These are phyloP conservation scores for Platynereis dumerilii DNA, from an alignment of 2,888 invertebrate genomes.

Conservation along the genomic window DNA sequence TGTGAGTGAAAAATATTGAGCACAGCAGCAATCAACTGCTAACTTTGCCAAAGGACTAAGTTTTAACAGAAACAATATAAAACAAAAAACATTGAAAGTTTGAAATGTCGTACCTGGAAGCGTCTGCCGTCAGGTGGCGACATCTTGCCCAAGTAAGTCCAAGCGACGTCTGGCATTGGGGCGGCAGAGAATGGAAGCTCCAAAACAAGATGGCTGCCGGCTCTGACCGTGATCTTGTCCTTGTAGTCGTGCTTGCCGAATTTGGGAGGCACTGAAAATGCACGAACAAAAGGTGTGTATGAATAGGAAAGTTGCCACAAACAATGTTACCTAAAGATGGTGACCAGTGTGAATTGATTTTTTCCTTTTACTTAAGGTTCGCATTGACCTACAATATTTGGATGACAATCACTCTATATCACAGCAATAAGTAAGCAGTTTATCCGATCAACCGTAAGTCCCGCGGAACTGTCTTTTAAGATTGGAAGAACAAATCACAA, in stretches of 20 bases:
- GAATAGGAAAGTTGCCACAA: not conserved
- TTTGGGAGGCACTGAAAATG: slow-evolving; percentile 34
- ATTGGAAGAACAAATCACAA: too few relatives aligned
- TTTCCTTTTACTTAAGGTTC: too few relatives aligned
- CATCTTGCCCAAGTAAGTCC: slow-evolving; percentile 38
- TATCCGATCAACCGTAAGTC: too few relatives aligned
- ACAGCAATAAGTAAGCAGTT: too few relatives aligned
- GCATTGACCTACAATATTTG: too few relatives aligned
- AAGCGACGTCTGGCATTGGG: slow-evolving; percentile 41
- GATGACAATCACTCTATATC: too few relatives aligned
- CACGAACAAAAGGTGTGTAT: not conserved
- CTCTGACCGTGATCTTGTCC: slow-evolving; percentile 38
- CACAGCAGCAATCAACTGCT: too few relatives aligned
- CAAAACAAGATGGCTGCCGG: slow-evolving; percentile 38
- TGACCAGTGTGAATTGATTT: not conserved
- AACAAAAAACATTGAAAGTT: too few relatives aligned
- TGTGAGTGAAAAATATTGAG: too few relatives aligned
- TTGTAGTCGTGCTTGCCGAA: slow-evolving; percentile 34
- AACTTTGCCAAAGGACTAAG: too few relatives aligned
- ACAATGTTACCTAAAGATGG: not conserved
- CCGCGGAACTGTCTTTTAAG: too few relatives aligned
- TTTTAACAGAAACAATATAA: too few relatives aligned
- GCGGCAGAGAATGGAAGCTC: slow-evolving; percentile 42
- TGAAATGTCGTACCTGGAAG: slow-evolving; percentile 9
- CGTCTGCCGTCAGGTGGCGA: slow-evolving; percentile 30